phyloP scores from a whole-genome alignment of 2,888 invertebrate species.

The Endomychus coccineus region DNA sequence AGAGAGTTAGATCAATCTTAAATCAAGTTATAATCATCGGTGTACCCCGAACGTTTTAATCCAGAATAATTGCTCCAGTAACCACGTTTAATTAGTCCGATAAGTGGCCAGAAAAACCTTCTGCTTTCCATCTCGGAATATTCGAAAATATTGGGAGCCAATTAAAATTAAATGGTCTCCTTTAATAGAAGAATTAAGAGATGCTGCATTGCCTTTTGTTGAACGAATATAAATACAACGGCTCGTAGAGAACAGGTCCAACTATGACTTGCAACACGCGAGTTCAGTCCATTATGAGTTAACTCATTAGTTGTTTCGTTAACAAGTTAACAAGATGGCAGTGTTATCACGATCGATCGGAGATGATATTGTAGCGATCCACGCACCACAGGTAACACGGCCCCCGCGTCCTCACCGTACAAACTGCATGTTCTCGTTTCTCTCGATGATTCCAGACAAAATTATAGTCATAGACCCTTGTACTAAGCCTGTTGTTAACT shows the following conservation, averaged over 20 bases:
- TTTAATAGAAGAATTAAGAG: neutral
- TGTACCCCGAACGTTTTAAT: too few relatives aligned
- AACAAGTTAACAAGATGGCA: conserved; percentile 44
- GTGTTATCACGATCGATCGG: conserved; percentile 40
- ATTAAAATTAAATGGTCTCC: too few relatives aligned
- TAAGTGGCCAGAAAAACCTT: too few relatives aligned
- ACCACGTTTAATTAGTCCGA: too few relatives aligned
- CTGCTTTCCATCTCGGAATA: too few relatives aligned
- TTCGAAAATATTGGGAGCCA: too few relatives aligned
- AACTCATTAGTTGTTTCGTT: conserved; percentile 44
- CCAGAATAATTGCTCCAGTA: too few relatives aligned
- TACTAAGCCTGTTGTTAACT: conserved; percentile 30
- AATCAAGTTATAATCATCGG: too few relatives aligned
- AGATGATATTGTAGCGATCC: conserved; percentile 39
- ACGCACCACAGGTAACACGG: conserved; percentile 35
- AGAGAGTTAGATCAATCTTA: too few relatives aligned
- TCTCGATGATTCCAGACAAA: conserved; percentile 29
- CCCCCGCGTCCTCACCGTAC: conserved; percentile 19
- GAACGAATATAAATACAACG: conserved; percentile 14
- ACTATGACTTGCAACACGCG: conserved; percentile 41
- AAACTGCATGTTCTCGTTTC: conserved; percentile 30
- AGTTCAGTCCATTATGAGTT: conserved; percentile 34
- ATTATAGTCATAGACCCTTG: conserved; percentile 33
- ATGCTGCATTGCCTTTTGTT: too few relatives aligned
- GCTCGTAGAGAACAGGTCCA: conserved; percentile 28